Conservation (phyloP, 1,140 invertebrate species). For the Drosophila arawakana region DNA sequence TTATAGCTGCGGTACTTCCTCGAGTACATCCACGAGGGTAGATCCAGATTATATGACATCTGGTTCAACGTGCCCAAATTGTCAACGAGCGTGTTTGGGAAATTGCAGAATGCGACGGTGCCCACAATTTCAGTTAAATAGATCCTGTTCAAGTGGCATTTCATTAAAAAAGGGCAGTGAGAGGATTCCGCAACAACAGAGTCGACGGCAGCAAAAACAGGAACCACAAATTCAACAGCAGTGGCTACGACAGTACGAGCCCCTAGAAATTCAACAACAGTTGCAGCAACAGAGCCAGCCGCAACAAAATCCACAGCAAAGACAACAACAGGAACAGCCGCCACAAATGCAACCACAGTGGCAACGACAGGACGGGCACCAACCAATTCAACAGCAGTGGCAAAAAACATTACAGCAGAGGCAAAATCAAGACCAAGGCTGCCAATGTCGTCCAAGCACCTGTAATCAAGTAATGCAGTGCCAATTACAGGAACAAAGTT, state of each 20-base stretch:
- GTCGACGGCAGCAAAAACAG: not conserved
- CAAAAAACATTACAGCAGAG: not conserved
- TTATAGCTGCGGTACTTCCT: not conserved
- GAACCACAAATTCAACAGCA: too few species aligned
- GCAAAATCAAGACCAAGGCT: not conserved
- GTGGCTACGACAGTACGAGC: too few species aligned
- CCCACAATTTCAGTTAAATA: not conserved
- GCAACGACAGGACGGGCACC: too few species aligned
- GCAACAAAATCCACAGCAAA: not conserved
- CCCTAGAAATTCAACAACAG: too few species aligned
- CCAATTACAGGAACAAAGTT: not conserved
- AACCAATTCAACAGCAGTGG: too few species aligned
- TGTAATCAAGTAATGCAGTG: not conserved
- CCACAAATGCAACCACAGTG: not conserved
- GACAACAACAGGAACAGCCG: not conserved
- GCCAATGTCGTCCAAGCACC: not conserved
- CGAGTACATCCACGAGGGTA: not conserved
- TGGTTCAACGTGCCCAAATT: not conserved
- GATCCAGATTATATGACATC: not conserved
- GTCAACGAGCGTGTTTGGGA: not conserved
- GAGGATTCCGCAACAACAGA: not conserved
- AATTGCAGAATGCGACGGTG: not conserved
- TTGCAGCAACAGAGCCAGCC: too few species aligned
- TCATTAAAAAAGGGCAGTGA: not conserved
- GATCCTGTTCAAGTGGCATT: not conserved